These are phyloP conservation scores for Dascyllus trimaculatus DNA, from an alignment of 2,113 vertebrate species.

Conservation along the genomic window DNA sequence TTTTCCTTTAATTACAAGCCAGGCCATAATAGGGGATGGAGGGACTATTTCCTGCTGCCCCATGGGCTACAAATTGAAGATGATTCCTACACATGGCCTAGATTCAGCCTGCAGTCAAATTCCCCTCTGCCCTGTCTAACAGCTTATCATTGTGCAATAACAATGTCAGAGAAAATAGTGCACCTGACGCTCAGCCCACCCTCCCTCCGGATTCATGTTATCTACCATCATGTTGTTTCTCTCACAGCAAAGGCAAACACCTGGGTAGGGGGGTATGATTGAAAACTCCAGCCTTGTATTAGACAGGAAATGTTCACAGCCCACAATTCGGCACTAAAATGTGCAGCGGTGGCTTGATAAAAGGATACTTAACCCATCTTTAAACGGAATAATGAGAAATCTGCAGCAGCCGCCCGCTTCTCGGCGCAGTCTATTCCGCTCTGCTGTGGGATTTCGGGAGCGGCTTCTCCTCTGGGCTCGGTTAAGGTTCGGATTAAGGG, in stretches of 20 bases:
- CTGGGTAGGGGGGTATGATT: constrained; percentile 20
- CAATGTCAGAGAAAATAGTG: constrained; percentile 66
- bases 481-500: constrained; percentile 74
- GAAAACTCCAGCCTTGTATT: constrained; percentile 3
- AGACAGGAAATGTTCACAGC: constrained; percentile 5
- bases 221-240: constrained; percentile 49
- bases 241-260: constrained; percentile 23
- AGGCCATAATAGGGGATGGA: constrained; percentile 52
- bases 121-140: constrained; percentile 54
- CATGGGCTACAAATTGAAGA: constrained; percentile 64
- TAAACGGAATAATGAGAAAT: constrained; percentile 59
- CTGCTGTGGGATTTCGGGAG: constrained; percentile 64
- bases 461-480: constrained; percentile 70
- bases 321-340: constrained; percentile 8
- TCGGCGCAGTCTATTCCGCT: constrained; percentile 43
- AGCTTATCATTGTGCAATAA: constrained; percentile 75
- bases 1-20: constrained; percentile 75
- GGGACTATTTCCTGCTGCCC: constrained; percentile 54
- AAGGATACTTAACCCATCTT: constrained; percentile 57
- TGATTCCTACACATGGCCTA: constrained; percentile 63
- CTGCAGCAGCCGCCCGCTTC: constrained; percentile 30
- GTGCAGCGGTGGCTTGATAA: constrained; percentile 40
- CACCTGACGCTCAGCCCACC: constrained; percentile 51
- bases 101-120: constrained; percentile 64
- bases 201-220: constrained; percentile 32